Base-by-base conservation (phyloP, 2,888 invertebrate genomes). In the Thysanoteuthis rhombus region DNA sequence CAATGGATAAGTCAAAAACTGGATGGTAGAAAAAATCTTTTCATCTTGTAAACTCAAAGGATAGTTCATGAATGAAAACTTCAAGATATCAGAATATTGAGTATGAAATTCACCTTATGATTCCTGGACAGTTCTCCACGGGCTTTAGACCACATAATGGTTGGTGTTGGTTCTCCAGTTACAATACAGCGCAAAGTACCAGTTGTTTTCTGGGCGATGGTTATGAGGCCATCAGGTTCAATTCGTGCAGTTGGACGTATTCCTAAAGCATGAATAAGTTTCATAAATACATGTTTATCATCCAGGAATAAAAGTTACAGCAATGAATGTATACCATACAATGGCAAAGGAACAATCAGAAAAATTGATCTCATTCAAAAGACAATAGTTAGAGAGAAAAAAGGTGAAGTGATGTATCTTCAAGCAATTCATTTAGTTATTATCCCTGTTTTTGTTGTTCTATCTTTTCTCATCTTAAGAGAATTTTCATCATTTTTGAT, bases 141-240 rank as follows among this genome's bases (percentile, higher is more conserved):
- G 93, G 98, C 98, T 97, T 98, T 98, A 10, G 97, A 98, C 99
- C 99, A 99, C 95, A 98, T 98, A 90, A 99, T 98, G 3, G 97
- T 97, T 5, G 98, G 98, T 94, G 98, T 97, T 0, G 98, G 98
- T 52, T 98, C 97, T 92, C 99, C 99, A 45, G 97, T 97, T 0
- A 98, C 98, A 89, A 97, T 97, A 96, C 99, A 99, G 0, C 98
- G 98, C 10, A 99, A 97, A 95, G 98, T 98, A 16, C 98, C 98
- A 3, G 97, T 97, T 6, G 97, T 97, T 39, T 98, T 98, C 97
- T 98, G 98, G 12, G 98, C 97, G 19, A 98, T 97, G 0, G 97
- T 98, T 90, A 95, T 94, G 95, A 98, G 98, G 58, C 97, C 97
- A 93, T 98, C 98, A 3, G 98, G 98, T 93, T 97, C 97, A 45